These are phyloP conservation scores for Andrena hattorfiana DNA, from an alignment of 2,888 invertebrate species.

Conservation along the genomic window DNA sequence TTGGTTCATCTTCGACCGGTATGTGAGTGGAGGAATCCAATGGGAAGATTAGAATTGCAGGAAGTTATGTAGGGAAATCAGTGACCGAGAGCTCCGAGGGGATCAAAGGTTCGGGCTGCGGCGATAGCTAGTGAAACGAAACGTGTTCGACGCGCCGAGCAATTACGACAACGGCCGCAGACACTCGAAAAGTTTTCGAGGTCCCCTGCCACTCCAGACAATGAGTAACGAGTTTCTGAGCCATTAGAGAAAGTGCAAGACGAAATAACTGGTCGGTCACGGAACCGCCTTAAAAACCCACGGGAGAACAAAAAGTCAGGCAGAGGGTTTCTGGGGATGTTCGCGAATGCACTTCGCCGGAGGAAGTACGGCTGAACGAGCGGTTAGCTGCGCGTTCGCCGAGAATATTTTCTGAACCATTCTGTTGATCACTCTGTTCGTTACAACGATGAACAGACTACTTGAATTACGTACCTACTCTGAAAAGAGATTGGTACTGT, in stretches of 20 bases:
- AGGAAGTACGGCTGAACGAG: too few relatives aligned
- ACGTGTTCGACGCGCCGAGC: slow-evolving; percentile 44
- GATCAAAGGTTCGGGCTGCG: slow-evolving; percentile 12
- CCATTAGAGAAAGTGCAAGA: slow-evolving; percentile 72
- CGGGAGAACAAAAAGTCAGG: slow-evolving; percentile 10
- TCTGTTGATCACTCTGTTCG: too few relatives aligned
- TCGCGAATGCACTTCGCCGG: neutral
- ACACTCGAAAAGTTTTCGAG: slow-evolving; percentile 52
- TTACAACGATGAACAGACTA: neutral
- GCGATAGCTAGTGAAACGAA: neutral
- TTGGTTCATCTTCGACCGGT: slow-evolving; percentile 19
- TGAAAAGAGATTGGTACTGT: slow-evolving; percentile 4
- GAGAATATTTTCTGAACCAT: neutral
- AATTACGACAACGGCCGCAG: slow-evolving; percentile 51
- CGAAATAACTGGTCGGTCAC: slow-evolving; percentile 46
- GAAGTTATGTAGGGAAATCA: neutral
- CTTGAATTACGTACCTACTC: neutral
- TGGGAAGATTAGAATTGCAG: slow-evolving; percentile 1
- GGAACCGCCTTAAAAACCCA: slow-evolving; percentile 35
- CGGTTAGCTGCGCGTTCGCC: neutral
- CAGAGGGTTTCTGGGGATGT: neutral
- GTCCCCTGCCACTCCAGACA: slow-evolving; percentile 28
- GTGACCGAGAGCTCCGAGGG: neutral
- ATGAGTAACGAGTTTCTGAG: slow-evolving; percentile 70
- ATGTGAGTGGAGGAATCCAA: neutral